Percentiles rank a stretch among this genome's conserved stretches.
These are phyloP conservation scores for Psammodynastes pulverulentus DNA, from an alignment of 2,113 vertebrate genomes.

Conservation along the genomic window DNA sequence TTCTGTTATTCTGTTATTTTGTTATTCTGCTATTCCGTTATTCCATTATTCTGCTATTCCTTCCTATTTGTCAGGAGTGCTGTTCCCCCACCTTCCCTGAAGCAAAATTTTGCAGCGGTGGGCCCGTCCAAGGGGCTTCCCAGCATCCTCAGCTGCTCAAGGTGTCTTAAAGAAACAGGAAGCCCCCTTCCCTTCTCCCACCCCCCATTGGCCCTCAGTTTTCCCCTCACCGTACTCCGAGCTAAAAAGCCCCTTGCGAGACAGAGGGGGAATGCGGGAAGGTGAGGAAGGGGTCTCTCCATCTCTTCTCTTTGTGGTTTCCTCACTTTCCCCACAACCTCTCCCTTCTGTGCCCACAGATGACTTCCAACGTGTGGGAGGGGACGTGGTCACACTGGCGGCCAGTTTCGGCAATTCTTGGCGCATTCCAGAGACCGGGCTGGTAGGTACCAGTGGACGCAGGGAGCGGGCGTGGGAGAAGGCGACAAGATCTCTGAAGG, in stretches of 20 bases:
- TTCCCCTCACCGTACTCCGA: background rate
- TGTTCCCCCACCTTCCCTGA: background rate
- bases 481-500: background rate
- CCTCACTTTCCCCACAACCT: background rate
- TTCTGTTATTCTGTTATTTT: too few relatives aligned
- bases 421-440: conserved; percentile 73
- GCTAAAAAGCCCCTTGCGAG: too few relatives aligned
- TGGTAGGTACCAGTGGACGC: conserved; percentile 51
- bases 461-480: too few relatives aligned
- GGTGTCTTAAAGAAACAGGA: background rate
- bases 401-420: conserved; percentile 87
- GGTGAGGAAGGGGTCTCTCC: too few relatives aligned
- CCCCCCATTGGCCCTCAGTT: background rate
- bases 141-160: background rate
- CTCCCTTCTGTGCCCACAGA: conserved; percentile 36
- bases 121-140: background rate
- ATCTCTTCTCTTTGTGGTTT: background rate
- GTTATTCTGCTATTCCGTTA: too few relatives aligned
- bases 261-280: too few relatives aligned
- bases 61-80: background rate
- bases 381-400: conserved; percentile 66
- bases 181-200: too few relatives aligned
- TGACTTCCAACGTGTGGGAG: conserved; percentile 51
- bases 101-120: background rate
- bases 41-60: too few relatives aligned